Evolutionary conservation across 2,888 invertebrate genomes (phyloP).

Genomic region (Idaea dimidiata): DNA sequence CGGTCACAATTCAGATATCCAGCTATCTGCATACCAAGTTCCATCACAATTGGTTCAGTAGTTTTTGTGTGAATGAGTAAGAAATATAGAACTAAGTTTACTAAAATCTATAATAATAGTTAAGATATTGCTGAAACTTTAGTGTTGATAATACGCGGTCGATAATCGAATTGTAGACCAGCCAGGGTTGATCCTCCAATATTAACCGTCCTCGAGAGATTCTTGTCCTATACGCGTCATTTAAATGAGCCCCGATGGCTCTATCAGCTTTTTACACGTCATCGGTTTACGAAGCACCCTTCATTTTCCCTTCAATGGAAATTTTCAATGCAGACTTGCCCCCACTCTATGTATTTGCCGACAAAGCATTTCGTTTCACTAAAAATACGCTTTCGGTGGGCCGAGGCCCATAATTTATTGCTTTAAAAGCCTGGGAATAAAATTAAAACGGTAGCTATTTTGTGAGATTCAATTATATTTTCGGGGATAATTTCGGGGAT

Average conservation of each 20-base stretch:
- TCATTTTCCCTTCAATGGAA: conserved; percentile 61
- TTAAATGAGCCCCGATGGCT: conserved; percentile 68
- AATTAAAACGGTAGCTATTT: conserved; percentile 11
- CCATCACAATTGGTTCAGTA: too few species aligned
- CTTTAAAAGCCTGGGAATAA: conserved; percentile 17
- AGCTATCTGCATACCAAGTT: too few species aligned
- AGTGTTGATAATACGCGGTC: neutral
- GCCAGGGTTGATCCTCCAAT: conserved; percentile 29
- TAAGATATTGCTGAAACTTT: too few species aligned
- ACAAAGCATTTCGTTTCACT: conserved; percentile 49
- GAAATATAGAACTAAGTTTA: too few species aligned
- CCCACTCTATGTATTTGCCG: conserved; percentile 46
- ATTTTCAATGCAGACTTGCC: conserved; percentile 49
- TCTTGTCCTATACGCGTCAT: conserved; percentile 58
- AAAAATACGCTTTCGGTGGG: conserved; percentile 36
- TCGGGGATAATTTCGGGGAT: neutral
- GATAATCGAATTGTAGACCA: neutral
- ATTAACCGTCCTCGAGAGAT: conserved; percentile 47
- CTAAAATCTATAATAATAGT: too few species aligned
- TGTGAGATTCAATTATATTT: conserved; percentile 9
- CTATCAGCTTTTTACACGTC: conserved; percentile 72
- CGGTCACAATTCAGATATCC: too few species aligned
- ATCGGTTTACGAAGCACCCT: conserved; percentile 68
- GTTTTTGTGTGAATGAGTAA: too few species aligned
- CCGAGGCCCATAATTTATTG: conserved; percentile 24